Evolutionary conservation across 1,140 invertebrate species (phyloP).

Genomic region (Palaemon carinicauda): DNA sequence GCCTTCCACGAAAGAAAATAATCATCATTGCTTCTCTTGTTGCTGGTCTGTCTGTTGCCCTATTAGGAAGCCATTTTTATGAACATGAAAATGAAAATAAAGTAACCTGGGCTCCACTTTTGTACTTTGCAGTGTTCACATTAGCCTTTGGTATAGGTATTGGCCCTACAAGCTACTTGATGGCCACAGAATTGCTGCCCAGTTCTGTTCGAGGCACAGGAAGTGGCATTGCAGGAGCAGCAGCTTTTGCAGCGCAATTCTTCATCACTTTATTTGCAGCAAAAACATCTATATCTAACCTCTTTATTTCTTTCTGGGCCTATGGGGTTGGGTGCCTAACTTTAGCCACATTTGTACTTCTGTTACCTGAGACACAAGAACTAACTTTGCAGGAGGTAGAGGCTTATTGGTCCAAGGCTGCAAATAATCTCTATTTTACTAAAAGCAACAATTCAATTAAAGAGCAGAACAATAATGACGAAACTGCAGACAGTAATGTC

Average conservation of each 20-base stretch:
- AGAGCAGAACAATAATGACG: too few species aligned
- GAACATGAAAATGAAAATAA: background rate
- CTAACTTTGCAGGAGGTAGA: constrained; percentile 18
- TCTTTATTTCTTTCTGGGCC: constrained; percentile 12
- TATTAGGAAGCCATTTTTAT: constrained; percentile 20
- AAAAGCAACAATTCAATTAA: too few species aligned
- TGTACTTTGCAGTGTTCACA: constrained; percentile 19
- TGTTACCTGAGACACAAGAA: constrained; percentile 22
- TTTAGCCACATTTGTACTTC: constrained; percentile 9
- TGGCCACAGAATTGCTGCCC: constrained; percentile 36
- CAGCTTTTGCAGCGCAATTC: constrained; percentile 6
- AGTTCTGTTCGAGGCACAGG: constrained; percentile 24
- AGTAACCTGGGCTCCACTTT: constrained; percentile 10
- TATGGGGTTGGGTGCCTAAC: constrained; percentile 20
- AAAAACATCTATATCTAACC: background rate
- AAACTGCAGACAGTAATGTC: too few species aligned
- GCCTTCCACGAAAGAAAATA: background rate
- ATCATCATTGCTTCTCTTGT: background rate
- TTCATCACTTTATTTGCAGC: constrained; percentile 8
- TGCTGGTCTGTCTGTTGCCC: background rate
- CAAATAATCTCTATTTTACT: background rate
- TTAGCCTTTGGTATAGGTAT: constrained; percentile 33
- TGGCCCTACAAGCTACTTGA: constrained; percentile 22
- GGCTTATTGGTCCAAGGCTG: constrained; percentile 2
- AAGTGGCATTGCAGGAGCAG: background rate